phyloP scores from a whole-genome alignment of 37 sponge, comb jelly and placozoan genomes.

The Agelas oroides region DNA sequence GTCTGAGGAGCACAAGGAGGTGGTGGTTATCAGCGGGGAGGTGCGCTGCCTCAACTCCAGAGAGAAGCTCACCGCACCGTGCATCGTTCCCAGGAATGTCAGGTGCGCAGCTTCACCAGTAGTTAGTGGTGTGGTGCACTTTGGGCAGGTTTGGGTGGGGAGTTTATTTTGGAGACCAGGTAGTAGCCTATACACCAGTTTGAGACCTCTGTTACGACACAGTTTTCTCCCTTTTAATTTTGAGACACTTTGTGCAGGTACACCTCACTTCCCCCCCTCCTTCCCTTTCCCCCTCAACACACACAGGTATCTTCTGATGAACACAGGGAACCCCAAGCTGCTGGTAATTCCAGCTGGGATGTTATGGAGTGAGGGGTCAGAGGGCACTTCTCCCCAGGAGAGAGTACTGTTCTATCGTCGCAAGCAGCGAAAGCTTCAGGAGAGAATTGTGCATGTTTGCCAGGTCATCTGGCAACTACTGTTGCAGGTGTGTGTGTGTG shows the following conservation, averaged over 20 bases:
- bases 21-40: slow-evolving; percentile 55
- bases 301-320: slow-evolving; percentile 38
- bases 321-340: slow-evolving; percentile 17
- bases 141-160: not conserved
- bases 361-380: not conserved
- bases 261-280: too few species aligned
- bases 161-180: not conserved
- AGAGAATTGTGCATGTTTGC: not conserved
- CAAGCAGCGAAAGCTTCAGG: not conserved
- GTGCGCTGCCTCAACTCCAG: slow-evolving; percentile 55
- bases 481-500: not conserved
- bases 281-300: not conserved
- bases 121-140: not conserved
- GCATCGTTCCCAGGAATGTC: slow-evolving; percentile 63
- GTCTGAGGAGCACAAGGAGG: slow-evolving; percentile 46
- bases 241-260: too few species aligned
- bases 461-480: slow-evolving; percentile 6
- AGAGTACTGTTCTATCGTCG: slow-evolving; percentile 14
- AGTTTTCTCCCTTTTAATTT: too few species aligned
- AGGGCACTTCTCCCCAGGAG: not conserved
- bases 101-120: slow-evolving; percentile 9
- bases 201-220: too few species aligned
- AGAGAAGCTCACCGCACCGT: slow-evolving; percentile 59
- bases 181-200: too few species aligned
- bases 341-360: slow-evolving; percentile 19